Percentiles rank a stretch among this genome's conserved stretches.
These are phyloP conservation scores for Drosophila sucinea DNA, from an alignment of 1,140 invertebrate genomes.

Conservation along the genomic window DNA sequence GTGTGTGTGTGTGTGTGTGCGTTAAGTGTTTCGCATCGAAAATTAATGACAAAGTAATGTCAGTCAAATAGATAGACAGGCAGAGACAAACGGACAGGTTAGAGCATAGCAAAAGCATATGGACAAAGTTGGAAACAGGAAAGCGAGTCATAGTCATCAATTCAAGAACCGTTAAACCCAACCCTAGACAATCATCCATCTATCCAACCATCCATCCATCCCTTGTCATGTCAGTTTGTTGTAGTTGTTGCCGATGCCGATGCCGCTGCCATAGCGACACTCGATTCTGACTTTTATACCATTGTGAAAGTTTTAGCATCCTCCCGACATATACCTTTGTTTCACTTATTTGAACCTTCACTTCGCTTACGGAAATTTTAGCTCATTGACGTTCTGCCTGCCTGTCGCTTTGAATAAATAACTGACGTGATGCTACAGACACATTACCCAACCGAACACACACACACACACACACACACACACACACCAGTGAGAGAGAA, in stretches of 20 bases:
- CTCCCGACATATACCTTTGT: constrained; percentile 23
- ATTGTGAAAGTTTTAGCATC: constrained; percentile 27
- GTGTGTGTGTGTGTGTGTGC: constrained; percentile 36
- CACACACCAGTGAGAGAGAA: neutral
- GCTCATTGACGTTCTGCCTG: constrained; percentile 74
- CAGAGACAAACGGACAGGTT: constrained; percentile 47
- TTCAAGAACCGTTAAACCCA: constrained; percentile 47
- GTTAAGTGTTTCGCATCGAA: constrained; percentile 69
- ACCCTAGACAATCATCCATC: constrained; percentile 35
- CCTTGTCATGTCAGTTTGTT: constrained; percentile 72
- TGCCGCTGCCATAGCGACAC: constrained; percentile 41
- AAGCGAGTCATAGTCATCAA: constrained; percentile 53
- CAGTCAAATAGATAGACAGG: constrained; percentile 78
- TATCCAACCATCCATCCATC: constrained; percentile 54
- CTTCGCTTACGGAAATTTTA: constrained; percentile 67
- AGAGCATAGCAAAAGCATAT: constrained; percentile 22
- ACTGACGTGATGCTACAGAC: constrained; percentile 74
- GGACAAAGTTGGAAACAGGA: constrained; percentile 23
- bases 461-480: constrained; percentile 22
- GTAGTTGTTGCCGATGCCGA: constrained; percentile 32
- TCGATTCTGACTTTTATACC: constrained; percentile 14
- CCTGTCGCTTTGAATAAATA: constrained; percentile 80
- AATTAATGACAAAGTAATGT: constrained; percentile 82
- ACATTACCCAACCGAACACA: constrained; percentile 60
- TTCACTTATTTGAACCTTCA: constrained; percentile 50